Base-by-base conservation (phyloP, 2,113 vertebrate genomes). In the Chionodraco myersi region DNA sequence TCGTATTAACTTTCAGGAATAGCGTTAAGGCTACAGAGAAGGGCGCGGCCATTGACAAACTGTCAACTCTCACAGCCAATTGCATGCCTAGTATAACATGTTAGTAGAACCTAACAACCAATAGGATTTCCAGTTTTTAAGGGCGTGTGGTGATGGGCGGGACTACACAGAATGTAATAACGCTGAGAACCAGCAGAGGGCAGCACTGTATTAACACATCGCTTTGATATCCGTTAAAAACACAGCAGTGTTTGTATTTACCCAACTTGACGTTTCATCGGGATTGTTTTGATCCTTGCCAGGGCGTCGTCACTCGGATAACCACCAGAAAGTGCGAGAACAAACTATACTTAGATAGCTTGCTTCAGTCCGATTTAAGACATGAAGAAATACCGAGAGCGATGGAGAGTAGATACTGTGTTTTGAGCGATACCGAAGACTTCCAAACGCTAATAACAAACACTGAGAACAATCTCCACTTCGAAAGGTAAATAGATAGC, bases 331-430 rank as follows among this genome's bases (percentile, higher is more conserved):
- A 54, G 58, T 63, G 65, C 62, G 12, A 21, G 68, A 79, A 54
- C 30, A 71, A 23, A 26, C 68, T 12, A 4, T 21, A 21, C 9
- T 13, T 56, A 12, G 1, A 16, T 2, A 56, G 44, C 7, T 41
- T 54, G 59, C 67, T 52, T 48, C 60, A 47, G 23, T 72, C 30
- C 63, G 57, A 13, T 4, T 65, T 41, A 57, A 91, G 94, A 92
- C 84, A 95, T 95, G 94, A 94, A 85, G 93, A 88, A 64, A 82
- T 14, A 70, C 72, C 60, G 68, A 79, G 83, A 83, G 85, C 77
- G 68, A 95, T 95, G 95, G 94, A 94, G 88, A 91, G 89, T 80
- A 77, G 88, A 90, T 92, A 92, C 65, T 90, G 85, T 83, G 92
- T 85, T 90, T 82, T 95, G 81, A 94, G 88, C 75, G 91, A 92